Evolutionary conservation across 2,888 invertebrate genomes (phyloP).

Genomic region (Liopterus haemorrhoidalis): DNA sequence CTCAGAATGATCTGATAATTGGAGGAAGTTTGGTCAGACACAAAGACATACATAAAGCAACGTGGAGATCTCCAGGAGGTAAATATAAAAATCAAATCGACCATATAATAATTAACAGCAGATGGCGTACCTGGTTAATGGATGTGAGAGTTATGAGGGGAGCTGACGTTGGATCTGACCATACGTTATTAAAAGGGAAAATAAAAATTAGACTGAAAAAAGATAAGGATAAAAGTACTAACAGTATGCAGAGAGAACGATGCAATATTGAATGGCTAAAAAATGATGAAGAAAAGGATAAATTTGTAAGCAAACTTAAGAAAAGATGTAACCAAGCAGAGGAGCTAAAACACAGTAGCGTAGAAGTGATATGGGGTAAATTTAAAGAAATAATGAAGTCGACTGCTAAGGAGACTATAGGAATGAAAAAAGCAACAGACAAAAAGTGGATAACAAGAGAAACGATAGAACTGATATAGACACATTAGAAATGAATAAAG

Average conservation of each 20-base stretch:
- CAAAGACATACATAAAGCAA: too few species aligned
- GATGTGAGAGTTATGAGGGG: slow-evolving; percentile 8
- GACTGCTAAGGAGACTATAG: too few species aligned
- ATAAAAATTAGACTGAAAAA: slow-evolving; percentile 3
- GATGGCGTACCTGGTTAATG: slow-evolving; percentile 1
- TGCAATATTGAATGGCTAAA: slow-evolving; percentile 3
- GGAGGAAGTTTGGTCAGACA: slow-evolving; percentile 4
- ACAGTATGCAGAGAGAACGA: neutral
- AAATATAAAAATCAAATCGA: slow-evolving; percentile 12
- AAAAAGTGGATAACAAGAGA: too few species aligned
- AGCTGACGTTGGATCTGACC: slow-evolving; percentile 4
- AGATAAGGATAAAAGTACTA: neutral
- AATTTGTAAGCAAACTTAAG: too few species aligned
- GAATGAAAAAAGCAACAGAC: too few species aligned
- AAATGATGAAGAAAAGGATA: slow-evolving; percentile 1
- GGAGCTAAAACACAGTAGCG: too few species aligned
- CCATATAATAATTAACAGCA: slow-evolving; percentile 4
- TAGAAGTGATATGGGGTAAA: too few species aligned
- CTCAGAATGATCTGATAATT: slow-evolving; percentile 1
- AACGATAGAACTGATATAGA: too few species aligned
- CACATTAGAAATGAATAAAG: too few species aligned
- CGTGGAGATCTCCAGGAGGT: too few species aligned
- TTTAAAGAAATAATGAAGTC: too few species aligned
- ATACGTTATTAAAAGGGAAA: slow-evolving; percentile 5
- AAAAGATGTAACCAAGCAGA: too few species aligned